Evolutionary conservation across 2,113 vertebrate species (phyloP), one percentile per base, ranked within the genome.

Genomic region (Hemiscyllium ocellatum): DNA sequence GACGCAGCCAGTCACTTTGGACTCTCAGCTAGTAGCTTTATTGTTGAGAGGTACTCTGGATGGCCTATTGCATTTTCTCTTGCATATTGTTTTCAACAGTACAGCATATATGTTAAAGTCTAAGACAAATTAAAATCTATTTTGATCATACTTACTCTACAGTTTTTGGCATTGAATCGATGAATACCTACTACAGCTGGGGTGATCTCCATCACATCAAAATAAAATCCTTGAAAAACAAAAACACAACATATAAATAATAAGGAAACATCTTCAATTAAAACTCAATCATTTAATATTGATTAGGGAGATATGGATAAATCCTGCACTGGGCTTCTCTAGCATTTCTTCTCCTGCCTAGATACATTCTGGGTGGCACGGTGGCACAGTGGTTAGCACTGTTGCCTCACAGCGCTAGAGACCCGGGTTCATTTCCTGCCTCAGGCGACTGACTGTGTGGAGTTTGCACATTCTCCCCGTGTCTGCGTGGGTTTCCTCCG

Each of bases 171-270:
- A 96, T 98, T 97, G 95, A 99, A 99, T 96, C 98, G 98, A 89
- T 99, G 97, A 95, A 98, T 96, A 10, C 99, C 99, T 0, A 96
- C 96, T 0, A 97, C 98, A 70, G 98, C 97, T 72, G 99, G 99
- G 1, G 98, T 99, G 97, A 99, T 99, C 97, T 99, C 99, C 98
- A 98, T 97, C 13, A 97, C 98, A 96, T 99, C 98, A 96, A 98
- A 99, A 97, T 99, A 99, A 97, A 99, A 97, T 19, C 98, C 98
- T 98, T 96, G 95, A 96, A 96, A 33, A 96, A 85, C 96, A 76
- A 33, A 22, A 86, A 95, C 3, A 66, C 33, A 78, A 52, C 29
- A 19, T 33, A 72, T 26, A 76, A 72, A 29, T 70, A 95, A 95
- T 33, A 76, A 95, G 50, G 4, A 95, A 95, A 33, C 13, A n/a